phyloP scores from a whole-genome alignment of 1,140 invertebrate genomes.

The Helicorthomorpha holstii region DNA sequence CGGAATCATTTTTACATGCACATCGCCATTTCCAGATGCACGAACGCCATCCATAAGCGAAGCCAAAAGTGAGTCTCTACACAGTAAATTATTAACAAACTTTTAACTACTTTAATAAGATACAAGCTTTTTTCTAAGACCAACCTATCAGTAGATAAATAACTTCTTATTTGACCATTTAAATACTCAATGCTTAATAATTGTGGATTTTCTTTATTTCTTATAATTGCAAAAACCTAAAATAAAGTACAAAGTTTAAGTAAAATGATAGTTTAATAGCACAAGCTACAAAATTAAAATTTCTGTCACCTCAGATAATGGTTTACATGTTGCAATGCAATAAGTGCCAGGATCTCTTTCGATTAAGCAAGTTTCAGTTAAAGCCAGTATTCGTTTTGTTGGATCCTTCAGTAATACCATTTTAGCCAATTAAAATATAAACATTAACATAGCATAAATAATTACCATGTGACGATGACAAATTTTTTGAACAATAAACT shows the following conservation, averaged over 20 bases:
- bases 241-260: too few species aligned
- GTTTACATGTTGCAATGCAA: slow-evolving; percentile 70
- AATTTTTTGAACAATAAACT: slow-evolving; percentile 82
- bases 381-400: slow-evolving; percentile 71
- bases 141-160: slow-evolving; percentile 66
- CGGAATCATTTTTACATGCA: slow-evolving; percentile 78
- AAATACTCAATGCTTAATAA: slow-evolving; percentile 87
- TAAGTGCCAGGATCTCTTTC: slow-evolving; percentile 95
- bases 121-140: slow-evolving; percentile 6
- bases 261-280: too few species aligned
- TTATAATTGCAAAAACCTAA: slow-evolving; percentile 63
- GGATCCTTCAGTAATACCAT: slow-evolving; percentile 14
- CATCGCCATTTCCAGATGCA: slow-evolving; percentile 88
- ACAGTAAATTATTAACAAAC: slow-evolving; percentile 13
- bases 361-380: slow-evolving; percentile 86
- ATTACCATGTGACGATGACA: slow-evolving; percentile 48
- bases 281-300: slow-evolving; percentile 4
- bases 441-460: neutral
- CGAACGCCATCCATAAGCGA: slow-evolving; percentile 89
- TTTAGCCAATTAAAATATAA: neutral
- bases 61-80: slow-evolving; percentile 83
- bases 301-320: slow-evolving; percentile 54
- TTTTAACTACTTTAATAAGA: slow-evolving; percentile 1
- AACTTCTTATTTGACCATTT: slow-evolving; percentile 71
- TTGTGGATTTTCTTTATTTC: slow-evolving; percentile 81